A percentile compares a stretch with the other conserved stretches of the same genome.
phyloP scores from a whole-genome alignment of 2,888 invertebrate species.

The Oscheius sp. region DNA sequence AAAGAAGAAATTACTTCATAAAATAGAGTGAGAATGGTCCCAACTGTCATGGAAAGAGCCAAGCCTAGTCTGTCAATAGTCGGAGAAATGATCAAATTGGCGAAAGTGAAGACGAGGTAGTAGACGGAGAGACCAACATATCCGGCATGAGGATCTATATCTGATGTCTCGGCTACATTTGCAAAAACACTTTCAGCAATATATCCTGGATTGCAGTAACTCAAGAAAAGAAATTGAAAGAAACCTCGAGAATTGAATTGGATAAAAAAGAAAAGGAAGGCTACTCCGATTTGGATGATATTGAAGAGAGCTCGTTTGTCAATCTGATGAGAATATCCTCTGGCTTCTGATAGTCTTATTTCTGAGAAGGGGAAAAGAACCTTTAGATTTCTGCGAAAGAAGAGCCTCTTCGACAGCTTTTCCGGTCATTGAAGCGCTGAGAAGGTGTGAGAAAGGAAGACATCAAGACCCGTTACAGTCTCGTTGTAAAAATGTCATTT shows the following conservation, averaged over 20 bases:
- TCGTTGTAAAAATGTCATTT: too few relatives aligned
- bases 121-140: conserved; percentile 11
- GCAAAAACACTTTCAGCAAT: conserved; percentile 11
- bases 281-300: conserved; percentile 18
- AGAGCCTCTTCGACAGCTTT: too few relatives aligned
- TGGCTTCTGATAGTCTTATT: neutral
- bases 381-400: neutral
- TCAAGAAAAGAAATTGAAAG: neutral
- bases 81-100: conserved; percentile 19
- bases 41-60: conserved; percentile 11
- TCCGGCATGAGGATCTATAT: conserved; percentile 16
- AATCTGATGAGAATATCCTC: neutral
- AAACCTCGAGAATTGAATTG: conserved; percentile 13
- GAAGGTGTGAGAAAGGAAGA: too few relatives aligned
- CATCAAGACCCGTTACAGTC: too few relatives aligned
- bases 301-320: conserved; percentile 3
- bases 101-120: conserved; percentile 16
- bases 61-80: conserved; percentile 11
- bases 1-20: conserved; percentile 3
- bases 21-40: conserved; percentile 14
- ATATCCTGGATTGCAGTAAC: neutral
- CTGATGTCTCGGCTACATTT: conserved; percentile 2
- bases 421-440: too few relatives aligned
- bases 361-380: too few relatives aligned
- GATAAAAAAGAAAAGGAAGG: conserved; percentile 13